Conservation (phyloP, 1,140 invertebrate genomes). For the Polyergus mexicanus region DNA sequence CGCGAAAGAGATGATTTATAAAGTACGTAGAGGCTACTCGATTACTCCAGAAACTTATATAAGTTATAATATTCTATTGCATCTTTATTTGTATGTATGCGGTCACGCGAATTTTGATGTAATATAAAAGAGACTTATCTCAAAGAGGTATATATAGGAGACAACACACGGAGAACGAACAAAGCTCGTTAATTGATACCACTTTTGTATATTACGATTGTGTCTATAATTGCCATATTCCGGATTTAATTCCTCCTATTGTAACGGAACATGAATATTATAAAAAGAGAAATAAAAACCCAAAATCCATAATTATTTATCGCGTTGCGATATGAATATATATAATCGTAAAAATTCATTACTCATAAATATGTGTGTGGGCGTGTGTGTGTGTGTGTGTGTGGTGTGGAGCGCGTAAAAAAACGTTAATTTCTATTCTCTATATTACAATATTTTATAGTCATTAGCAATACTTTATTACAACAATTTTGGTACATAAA, state of each 20-base stretch:
- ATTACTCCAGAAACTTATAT: constrained; percentile 63
- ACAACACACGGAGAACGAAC: constrained; percentile 56
- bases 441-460: constrained; percentile 70
- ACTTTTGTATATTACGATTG: constrained; percentile 75
- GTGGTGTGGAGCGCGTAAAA: not conserved
- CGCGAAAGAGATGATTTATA: constrained; percentile 64
- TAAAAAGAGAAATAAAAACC: constrained; percentile 79
- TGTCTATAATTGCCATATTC: constrained; percentile 79
- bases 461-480: constrained; percentile 83
- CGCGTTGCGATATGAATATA: not conserved
- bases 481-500: constrained; percentile 85
- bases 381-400: no score
- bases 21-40: constrained; percentile 73
- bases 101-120: constrained; percentile 54
- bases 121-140: constrained; percentile 68
- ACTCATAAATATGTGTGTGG: not conserved
- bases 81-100: constrained; percentile 66
- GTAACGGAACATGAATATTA: constrained; percentile 81
- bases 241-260: constrained; percentile 81
- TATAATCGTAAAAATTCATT: not conserved
- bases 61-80: constrained; percentile 68
- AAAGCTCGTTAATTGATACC: constrained; percentile 70
- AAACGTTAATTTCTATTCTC: constrained; percentile 19
- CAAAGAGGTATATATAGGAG: constrained; percentile 51
- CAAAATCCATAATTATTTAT: constrained; percentile 62